Evolutionary conservation across 2,888 invertebrate genomes (phyloP).

Genomic region (Drosophila rellima): DNA sequence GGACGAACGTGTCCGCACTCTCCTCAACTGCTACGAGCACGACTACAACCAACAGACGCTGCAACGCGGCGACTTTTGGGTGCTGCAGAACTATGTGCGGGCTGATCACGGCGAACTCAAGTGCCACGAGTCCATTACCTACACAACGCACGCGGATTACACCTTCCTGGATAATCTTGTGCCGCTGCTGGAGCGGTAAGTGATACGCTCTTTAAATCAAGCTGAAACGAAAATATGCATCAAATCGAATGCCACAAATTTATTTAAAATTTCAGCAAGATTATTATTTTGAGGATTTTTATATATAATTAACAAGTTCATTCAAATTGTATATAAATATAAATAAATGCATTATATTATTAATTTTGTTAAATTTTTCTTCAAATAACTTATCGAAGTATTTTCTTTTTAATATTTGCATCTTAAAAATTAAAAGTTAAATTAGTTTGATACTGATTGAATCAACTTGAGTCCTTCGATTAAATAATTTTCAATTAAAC

Average conservation of each 20-base stretch:
- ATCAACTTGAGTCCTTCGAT: background rate
- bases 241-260: too few species aligned
- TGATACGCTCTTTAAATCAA: background rate
- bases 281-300: too few species aligned
- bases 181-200: conserved; percentile 91
- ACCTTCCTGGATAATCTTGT: conserved; percentile 96
- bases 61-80: conserved; percentile 94
- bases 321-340: too few species aligned
- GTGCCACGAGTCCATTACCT: conserved; percentile 95
- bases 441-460: too few species aligned
- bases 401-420: too few species aligned
- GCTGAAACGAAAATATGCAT: too few species aligned
- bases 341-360: too few species aligned
- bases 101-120: conserved; percentile 89
- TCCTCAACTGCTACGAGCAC: conserved; percentile 89
- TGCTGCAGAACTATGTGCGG: conserved; percentile 93
- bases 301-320: too few species aligned
- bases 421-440: too few species aligned
- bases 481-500: background rate
- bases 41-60: conserved; percentile 88
- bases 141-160: conserved; percentile 96
- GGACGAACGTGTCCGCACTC: conserved; percentile 84
- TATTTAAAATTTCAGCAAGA: too few species aligned
- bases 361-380: too few species aligned
- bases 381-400: too few species aligned